Evolutionary conservation across 2,113 vertebrate genomes (phyloP), one percentile per base, ranked within the genome.

Genomic region (Pitta sordida): DNA sequence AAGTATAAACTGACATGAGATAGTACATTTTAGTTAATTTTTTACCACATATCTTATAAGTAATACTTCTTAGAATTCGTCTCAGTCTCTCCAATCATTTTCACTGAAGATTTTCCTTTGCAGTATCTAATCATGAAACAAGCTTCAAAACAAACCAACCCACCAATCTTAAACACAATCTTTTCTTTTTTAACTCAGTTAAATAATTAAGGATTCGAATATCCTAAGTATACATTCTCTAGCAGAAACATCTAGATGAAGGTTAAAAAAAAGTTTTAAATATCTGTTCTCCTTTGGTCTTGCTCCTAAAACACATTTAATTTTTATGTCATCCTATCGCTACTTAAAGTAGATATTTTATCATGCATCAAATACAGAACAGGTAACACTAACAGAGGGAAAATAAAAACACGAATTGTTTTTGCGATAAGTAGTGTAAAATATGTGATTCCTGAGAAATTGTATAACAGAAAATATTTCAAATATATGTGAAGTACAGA

Each of bases 101-200:
- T 32, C 8, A 39, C 7, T 48, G 7, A 77, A 56, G 13, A 44
- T 32, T 49, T 49, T 70, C 62, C 15, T 44, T 71, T 41, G 11
- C 7, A 52, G 15, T 16, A 77, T 13, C 7, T 64, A 70, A 49
- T 30, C 17, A 51, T 27, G 12, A 80, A 88, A 21, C 11, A 64
- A 48, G 15, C 7, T 87, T 79, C 21, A 41, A 68, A 73, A 63
- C 4, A 13, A 79, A 37, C 2, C 3, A 55, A 62, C 0, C 3
- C n/a, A 73, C 0, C 10, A 12, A 22, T 56, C 13, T 46, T 41
- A 41, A 4, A n/a, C n/a, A n/a, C n/a, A n/a, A n/a, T n/a, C 3
- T 36, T 63, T 46, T 29, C 23, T 63, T 32, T 63, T 44, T 36
- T 0, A 51, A 36, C 24, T 56, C 6, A 29, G 4, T 29, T 78